These are phyloP conservation scores for Lepidonotus clava DNA, from an alignment of 2,888 invertebrate genomes.

Conservation along the genomic window DNA sequence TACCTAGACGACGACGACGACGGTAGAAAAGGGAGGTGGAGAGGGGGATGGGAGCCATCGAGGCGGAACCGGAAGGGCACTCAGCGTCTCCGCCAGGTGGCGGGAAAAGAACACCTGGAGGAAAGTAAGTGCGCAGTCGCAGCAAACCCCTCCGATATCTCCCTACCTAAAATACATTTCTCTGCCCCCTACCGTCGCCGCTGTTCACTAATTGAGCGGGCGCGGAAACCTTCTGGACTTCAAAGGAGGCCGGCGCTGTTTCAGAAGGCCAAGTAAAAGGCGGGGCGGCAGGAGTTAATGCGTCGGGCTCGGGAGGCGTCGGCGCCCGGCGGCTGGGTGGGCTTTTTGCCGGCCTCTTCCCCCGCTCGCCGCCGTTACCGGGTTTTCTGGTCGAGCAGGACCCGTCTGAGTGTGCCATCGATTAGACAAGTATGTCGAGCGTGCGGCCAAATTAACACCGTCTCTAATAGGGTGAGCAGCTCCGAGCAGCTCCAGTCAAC, in stretches of 20 bases:
- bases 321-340: background rate
- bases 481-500: background rate
- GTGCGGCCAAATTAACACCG: background rate
- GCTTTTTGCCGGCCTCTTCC: too few species aligned
- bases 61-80: constrained; percentile 24
- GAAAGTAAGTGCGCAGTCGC: constrained; percentile 14
- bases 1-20: too few species aligned
- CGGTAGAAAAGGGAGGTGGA: too few species aligned
- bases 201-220: background rate
- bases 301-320: background rate
- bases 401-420: constrained; percentile 5
- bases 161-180: too few species aligned
- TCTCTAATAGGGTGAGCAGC: background rate
- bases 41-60: background rate
- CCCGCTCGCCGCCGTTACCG: too few species aligned
- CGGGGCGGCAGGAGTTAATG: constrained; percentile 6
- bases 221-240: background rate
- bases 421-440: constrained; percentile 25
- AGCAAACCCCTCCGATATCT: too few species aligned
- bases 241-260: background rate
- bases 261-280: background rate
- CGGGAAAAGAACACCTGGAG: constrained; percentile 28
- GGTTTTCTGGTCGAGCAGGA: too few species aligned
- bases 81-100: background rate
- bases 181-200: background rate